Evolutionary conservation across 2,113 vertebrate genomes (phyloP), one percentile per base, ranked within the genome.

Genomic region (Oxyura jamaicensis): DNA sequence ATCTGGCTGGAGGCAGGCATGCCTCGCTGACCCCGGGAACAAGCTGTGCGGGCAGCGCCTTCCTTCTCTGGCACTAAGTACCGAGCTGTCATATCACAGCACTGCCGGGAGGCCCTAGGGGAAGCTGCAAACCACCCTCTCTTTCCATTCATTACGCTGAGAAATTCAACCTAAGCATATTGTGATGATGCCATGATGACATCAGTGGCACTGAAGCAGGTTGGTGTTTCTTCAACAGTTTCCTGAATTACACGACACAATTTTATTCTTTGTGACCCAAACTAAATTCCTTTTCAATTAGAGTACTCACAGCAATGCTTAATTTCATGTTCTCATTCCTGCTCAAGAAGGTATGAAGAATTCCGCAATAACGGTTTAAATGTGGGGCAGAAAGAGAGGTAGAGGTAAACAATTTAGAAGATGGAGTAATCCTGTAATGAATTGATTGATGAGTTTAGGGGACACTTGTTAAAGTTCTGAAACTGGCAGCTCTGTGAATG

Each of bases 381-480:
- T 33, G 44, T 3, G 14, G 36, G 58, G 33, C 53, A 78, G 52
- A 60, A 2, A 18, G 50, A 78, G 26, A 3, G 3, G 23, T 4
- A 69, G 50, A 80, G 42, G 31, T 65, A 84, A 95, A 72, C 7
- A 88, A 46, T 58, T 58, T 16, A 41, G 60, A 93, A 86, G 39
- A 73, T 8, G 3, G 31, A 85, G 25, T 67, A 55, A 87, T 89
- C 89, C 76, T 82, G 41, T 74, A 80, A 82, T 80, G 81, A 91
- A 91, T 55, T 65, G 16, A 8, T 44, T 84, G 31, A 83, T 67
- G 60, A 85, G 26, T 88, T 91, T 80, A 82, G 39, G 55, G 50
- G 59, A 91, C n/a, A 13, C 5, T 91, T 92, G 5, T n/a, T 91
- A 46, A 92, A 95, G 86, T 96, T 93, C 85, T 73, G 78, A 88